A percentile compares a stretch with the other conserved stretches of the same genome.
phyloP scores from a whole-genome alignment of 2,113 vertebrate species.

The Gasterosteus aculeatus region DNA sequence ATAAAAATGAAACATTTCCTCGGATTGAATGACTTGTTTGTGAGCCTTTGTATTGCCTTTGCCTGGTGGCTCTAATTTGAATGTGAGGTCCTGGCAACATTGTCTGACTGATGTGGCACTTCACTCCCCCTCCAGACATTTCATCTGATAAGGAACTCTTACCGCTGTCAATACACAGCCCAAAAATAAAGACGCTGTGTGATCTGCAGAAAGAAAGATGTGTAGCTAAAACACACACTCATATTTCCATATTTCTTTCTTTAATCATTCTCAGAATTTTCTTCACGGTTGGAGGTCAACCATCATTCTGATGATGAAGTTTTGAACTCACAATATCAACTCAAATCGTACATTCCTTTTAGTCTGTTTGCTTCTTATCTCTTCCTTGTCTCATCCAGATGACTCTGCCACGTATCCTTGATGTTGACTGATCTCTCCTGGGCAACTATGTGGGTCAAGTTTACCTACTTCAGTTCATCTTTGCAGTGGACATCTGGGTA shows the following conservation, averaged over 20 bases:
- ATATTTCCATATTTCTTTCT: neutral
- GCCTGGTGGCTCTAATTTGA: slow-evolving; percentile 13
- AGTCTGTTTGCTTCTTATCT: slow-evolving; percentile 21
- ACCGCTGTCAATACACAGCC: slow-evolving; percentile 28
- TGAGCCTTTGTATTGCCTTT: neutral
- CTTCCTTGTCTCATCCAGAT: neutral
- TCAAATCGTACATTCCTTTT: slow-evolving; percentile 1
- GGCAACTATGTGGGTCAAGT: slow-evolving; percentile 46
- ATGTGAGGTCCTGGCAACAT: slow-evolving; percentile 4
- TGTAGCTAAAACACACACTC: neutral
- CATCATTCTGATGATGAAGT: slow-evolving; percentile 6
- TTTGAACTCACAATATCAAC: slow-evolving; percentile 24
- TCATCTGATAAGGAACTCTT: slow-evolving; percentile 22
- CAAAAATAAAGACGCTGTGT: slow-evolving; percentile 19
- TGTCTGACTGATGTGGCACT: slow-evolving; percentile 21
- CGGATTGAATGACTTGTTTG: neutral
- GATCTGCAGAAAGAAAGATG: neutral
- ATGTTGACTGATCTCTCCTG: slow-evolving; percentile 13
- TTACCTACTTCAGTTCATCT: slow-evolving; percentile 45
- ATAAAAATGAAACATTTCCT: neutral
- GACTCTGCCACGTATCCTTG: neutral
- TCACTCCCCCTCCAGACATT: slow-evolving; percentile 30
- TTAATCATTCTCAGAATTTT: slow-evolving; percentile 5
- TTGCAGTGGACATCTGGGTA: slow-evolving; percentile 51
- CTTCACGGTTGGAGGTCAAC: neutral